Base-by-base conservation (phyloP, 2,888 invertebrate species). In the Sylvicola fuscatus region DNA sequence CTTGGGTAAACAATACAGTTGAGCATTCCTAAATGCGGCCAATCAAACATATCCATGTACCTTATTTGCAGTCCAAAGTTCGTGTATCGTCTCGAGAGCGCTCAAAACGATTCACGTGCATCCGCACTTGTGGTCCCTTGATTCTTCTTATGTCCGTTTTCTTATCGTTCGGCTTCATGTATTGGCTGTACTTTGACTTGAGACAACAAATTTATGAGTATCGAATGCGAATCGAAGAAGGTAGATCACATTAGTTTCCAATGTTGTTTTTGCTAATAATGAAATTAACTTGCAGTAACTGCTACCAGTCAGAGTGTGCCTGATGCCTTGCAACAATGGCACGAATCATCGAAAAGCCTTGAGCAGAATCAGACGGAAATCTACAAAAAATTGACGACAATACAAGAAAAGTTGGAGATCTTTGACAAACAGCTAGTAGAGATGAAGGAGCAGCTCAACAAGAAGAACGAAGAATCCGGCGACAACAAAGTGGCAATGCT, bases 271-370 rank as follows among this genome's bases (percentile, higher is more conserved):
- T n/a, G n/a, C n/a, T n/a, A n/a, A n/a, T n/a, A n/a, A 11, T 35
- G 8, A 6, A 21, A 21, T 39, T 29, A 41, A 47, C n/a, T n/a
- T 45, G 44, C 56, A 70, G 71, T 78, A 49, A 59, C 70, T 55
- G 72, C 72, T 40, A 73, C 71, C 48, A 77, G 69, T 52, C 69
- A 70, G 51, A 68, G 69, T 39, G 68, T 77, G 43, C 73, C 72
- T 35, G 76, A 76, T 50, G 71, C 70, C 2, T 52, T 79, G 35
- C 78, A 79, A 54, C 63, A 70, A 48, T 78, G 74, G 53, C 77
- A 79, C 50, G 70, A 76, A 10, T 63, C 72, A 6, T 70, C 75
- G 8, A 70, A 69, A 48, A 70, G 69, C 44, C 57, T 79, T 31
- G 65, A 70, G 40, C 68, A 69, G 41, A 79, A 78, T 53, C 73